Evolutionary conservation across 2,797 vertebrate species (phyloP).

Genomic region (Carapus acus): DNA sequence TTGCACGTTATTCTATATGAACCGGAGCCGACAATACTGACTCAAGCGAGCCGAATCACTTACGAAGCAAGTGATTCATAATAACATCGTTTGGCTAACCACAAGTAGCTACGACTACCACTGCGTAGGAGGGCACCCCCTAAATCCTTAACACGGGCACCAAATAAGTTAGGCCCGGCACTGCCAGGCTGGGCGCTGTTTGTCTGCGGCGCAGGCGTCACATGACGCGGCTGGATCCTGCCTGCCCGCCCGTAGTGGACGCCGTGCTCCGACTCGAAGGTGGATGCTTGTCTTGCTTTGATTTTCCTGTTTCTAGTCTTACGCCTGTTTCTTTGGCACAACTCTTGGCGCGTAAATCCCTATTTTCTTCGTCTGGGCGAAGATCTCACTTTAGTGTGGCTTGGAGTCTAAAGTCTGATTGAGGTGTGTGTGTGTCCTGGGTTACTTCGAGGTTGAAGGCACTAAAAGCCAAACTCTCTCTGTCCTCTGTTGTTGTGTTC

Average conservation of each 20-base stretch:
- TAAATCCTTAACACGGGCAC: too few relatives aligned
- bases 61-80: too few relatives aligned
- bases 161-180: too few relatives aligned
- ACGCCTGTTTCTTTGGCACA: too few relatives aligned
- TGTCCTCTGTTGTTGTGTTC: conserved; percentile 4
- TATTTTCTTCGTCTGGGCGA: background rate
- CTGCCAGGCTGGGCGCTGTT: too few relatives aligned
- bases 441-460: conserved; percentile 2
- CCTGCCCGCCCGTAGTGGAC: conserved; percentile 11
- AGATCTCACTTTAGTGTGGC: background rate
- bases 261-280: conserved; percentile 1
- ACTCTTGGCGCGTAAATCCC: too few relatives aligned
- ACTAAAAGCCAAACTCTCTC: background rate
- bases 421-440: conserved; percentile 41
- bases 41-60: too few relatives aligned
- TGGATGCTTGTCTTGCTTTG: background rate
- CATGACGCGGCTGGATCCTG: conserved; percentile 35
- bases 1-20: too few relatives aligned
- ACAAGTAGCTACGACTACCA: too few relatives aligned
- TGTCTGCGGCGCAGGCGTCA: conserved; percentile 22
- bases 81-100: too few relatives aligned
- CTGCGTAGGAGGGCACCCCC: too few relatives aligned
- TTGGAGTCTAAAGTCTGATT: conserved; percentile 71
- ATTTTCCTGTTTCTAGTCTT: background rate
- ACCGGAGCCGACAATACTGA: too few relatives aligned